Evolutionary conservation across 2,888 invertebrate genomes (phyloP).

Genomic region (Digitonthophagus gazella): DNA sequence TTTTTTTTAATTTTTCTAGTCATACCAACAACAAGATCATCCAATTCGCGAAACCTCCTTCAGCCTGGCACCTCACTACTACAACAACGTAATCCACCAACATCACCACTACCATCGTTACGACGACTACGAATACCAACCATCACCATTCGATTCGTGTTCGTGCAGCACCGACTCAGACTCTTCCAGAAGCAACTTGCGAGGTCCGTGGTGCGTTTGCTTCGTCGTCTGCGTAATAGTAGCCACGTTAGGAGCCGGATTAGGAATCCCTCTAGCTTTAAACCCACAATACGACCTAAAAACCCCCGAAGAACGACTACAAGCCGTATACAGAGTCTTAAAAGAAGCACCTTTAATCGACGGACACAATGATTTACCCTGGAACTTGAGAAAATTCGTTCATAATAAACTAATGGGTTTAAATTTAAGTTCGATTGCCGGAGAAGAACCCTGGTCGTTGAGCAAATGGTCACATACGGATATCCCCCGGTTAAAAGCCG

Average conservation of each 20-base stretch:
- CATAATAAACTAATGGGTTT: conserved; percentile 74
- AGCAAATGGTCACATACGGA: conserved; percentile 93
- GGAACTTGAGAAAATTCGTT: conserved; percentile 85
- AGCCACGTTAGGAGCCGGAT: conserved; percentile 59
- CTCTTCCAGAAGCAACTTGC: conserved; percentile 54
- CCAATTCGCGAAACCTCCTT: conserved; percentile 45
- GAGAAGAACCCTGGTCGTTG: conserved; percentile 78
- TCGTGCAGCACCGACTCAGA: conserved; percentile 57
- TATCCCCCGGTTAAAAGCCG: conserved; percentile 77
- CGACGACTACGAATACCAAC: conserved; percentile 39
- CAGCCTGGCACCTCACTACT: conserved; percentile 43
- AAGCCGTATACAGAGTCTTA: conserved; percentile 57
- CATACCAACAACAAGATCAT: conserved; percentile 36
- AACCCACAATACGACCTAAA: conserved; percentile 40
- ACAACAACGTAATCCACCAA: conserved; percentile 39
- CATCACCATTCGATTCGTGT: conserved; percentile 46
- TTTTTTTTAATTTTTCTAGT: neutral
- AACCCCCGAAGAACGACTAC: conserved; percentile 59
- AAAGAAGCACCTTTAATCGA: conserved; percentile 71
- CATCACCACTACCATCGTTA: conserved; percentile 36
- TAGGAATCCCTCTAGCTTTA: conserved; percentile 58
- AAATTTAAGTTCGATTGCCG: conserved; percentile 65
- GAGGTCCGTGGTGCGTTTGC: conserved; percentile 56
- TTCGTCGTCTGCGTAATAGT: conserved; percentile 60
- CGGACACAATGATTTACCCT: conserved; percentile 85